Conservation (phyloP, 2,888 invertebrate genomes). For the Apotomis capreana region DNA sequence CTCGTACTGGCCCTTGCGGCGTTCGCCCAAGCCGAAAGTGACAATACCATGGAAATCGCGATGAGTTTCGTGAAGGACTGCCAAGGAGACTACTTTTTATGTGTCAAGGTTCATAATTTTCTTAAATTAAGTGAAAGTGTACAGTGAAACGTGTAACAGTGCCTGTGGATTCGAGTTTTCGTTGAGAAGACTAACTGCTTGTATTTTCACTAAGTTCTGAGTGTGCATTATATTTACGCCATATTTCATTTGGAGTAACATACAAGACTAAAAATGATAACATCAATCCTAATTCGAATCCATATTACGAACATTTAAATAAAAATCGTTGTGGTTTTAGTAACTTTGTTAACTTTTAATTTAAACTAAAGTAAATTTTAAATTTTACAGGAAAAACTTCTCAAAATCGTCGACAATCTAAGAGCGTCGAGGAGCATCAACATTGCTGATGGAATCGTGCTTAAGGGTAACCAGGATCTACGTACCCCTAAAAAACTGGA, state of each 20-base stretch:
- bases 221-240: constrained; percentile 9
- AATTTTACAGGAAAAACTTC: constrained; percentile 85
- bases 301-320: no score
- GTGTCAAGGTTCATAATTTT: constrained; percentile 87
- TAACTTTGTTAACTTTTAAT: background rate
- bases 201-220: constrained; percentile 48
- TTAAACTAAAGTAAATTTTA: constrained; percentile 22
- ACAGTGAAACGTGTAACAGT: constrained; percentile 56
- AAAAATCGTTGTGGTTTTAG: no score
- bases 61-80: constrained; percentile 88
- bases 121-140: constrained; percentile 74
- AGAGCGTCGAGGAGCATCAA: constrained; percentile 76
- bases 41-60: constrained; percentile 85
- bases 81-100: constrained; percentile 86
- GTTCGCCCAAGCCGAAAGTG: constrained; percentile 72
- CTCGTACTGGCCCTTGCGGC: constrained; percentile 71
- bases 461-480: constrained; percentile 80
- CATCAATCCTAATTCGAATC: background rate
- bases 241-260: background rate
- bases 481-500: constrained; percentile 84
- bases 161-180: constrained; percentile 51
- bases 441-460: constrained; percentile 85
- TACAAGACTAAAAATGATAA: background rate
- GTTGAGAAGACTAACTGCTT: constrained; percentile 48
- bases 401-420: constrained; percentile 86